phyloP scores from a whole-genome alignment of 2,797 vertebrate genomes.

The Brachymystax lenok region DNA sequence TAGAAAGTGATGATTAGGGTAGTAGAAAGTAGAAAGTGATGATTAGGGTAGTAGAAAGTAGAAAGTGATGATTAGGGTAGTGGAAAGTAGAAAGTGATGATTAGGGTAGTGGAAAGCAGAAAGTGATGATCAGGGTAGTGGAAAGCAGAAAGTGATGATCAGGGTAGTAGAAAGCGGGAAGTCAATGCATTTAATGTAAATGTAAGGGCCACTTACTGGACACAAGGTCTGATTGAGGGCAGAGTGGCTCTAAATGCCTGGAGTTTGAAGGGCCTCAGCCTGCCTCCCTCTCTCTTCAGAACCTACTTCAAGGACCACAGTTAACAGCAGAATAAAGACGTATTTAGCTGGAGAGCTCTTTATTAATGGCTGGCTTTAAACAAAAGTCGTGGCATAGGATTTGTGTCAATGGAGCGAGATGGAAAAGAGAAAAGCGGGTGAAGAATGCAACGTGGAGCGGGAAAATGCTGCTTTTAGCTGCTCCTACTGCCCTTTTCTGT shows the following conservation, averaged over 20 bases:
- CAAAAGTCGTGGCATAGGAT: constrained; percentile 79
- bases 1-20: too few species aligned
- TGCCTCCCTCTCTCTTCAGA: constrained; percentile 74
- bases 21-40: too few species aligned
- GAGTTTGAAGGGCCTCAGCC: constrained; percentile 88
- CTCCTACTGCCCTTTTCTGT: constrained; percentile 51
- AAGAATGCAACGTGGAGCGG: constrained; percentile 40
- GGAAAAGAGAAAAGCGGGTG: constrained; percentile 55
- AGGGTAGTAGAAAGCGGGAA: constrained; percentile 86
- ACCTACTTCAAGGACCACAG: constrained; percentile 84
- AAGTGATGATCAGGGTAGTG: too few species aligned
- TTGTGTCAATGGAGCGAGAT: constrained; percentile 75
- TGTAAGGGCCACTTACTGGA: constrained; percentile 97
- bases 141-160: too few species aligned
- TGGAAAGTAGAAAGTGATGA: too few species aligned
- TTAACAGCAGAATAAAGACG: constrained; percentile 89
- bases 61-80: too few species aligned
- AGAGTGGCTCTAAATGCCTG: constrained; percentile 91
- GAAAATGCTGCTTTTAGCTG: constrained; percentile 53
- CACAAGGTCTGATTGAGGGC: constrained; percentile 92
- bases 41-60: too few species aligned
- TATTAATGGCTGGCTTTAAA: constrained; percentile 87
- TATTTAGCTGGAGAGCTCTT: constrained; percentile 95
- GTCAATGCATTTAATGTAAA: constrained; percentile 99
- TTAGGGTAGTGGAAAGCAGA: too few species aligned